Evolutionary conservation across 2,113 vertebrate species (phyloP).

Genomic region (Clarias macrocephalus): DNA sequence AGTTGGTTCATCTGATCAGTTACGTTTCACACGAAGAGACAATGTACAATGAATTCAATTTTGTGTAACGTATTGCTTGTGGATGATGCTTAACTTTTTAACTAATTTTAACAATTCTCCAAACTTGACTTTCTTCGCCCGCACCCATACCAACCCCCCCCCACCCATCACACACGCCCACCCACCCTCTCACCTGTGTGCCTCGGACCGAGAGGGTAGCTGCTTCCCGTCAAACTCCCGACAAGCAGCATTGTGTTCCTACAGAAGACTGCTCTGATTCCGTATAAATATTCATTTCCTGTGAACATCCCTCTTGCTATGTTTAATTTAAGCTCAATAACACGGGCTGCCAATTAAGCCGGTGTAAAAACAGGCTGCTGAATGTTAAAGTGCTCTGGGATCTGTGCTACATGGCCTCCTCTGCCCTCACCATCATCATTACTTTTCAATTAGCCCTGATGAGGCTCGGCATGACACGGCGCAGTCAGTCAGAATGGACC

Average conservation of each 20-base stretch:
- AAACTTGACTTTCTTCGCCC: background rate
- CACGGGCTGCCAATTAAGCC: conserved; percentile 56
- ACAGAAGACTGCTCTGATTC: conserved; percentile 40
- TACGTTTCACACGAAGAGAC: background rate
- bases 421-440: conserved; percentile 42
- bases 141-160: too few relatives aligned
- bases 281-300: conserved; percentile 45
- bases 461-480: conserved; percentile 46
- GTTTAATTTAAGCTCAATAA: conserved; percentile 57
- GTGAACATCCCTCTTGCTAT: conserved; percentile 48
- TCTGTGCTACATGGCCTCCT: conserved; percentile 43
- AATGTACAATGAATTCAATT: background rate
- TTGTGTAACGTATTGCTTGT: background rate
- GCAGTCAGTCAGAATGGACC: conserved; percentile 45
- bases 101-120: background rate
- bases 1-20: background rate
- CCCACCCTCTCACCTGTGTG: background rate
- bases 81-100: too few relatives aligned
- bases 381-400: conserved; percentile 56
- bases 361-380: conserved; percentile 44
- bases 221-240: background rate
- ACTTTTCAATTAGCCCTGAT: conserved; percentile 52
- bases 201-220: background rate
- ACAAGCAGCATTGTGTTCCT: conserved; percentile 34
- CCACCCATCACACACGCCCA: rapidly evolving